Evolutionary conservation across 2,797 vertebrate genomes (phyloP).

Genomic region (Sebastes miniatus): DNA sequence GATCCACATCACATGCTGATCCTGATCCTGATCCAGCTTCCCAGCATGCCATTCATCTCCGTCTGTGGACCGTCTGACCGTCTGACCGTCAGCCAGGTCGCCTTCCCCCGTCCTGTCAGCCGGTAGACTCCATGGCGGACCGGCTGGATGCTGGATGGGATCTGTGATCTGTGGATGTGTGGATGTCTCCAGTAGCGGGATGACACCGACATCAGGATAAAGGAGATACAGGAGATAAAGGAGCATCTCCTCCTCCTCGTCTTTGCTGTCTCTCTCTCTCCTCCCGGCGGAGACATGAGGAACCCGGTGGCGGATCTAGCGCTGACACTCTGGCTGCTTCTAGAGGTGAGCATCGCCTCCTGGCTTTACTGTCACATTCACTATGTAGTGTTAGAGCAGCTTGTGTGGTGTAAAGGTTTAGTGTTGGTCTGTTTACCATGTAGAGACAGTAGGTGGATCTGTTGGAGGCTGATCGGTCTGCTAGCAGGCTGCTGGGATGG

Average conservation of each 20-base stretch:
- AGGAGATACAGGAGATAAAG: background rate
- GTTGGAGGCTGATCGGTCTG: background rate
- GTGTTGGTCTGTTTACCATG: background rate
- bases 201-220: slow-evolving; percentile 22
- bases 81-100: background rate
- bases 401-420: too few species aligned
- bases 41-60: slow-evolving; percentile 28
- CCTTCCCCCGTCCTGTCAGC: background rate
- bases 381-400: too few species aligned
- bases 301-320: slow-evolving; percentile 16
- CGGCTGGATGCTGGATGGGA: background rate
- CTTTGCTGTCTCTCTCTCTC: background rate
- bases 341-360: slow-evolving; percentile 51
- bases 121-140: background rate
- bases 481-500: background rate
- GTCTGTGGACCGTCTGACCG: background rate
- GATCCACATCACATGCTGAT: slow-evolving; percentile 11
- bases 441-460: background rate
- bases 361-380: too few species aligned
- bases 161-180: background rate
- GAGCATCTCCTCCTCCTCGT: slow-evolving; percentile 15
- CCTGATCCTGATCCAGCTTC: slow-evolving; percentile 17
- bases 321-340: slow-evolving; percentile 47
- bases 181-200: slow-evolving; percentile 10
- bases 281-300: slow-evolving; percentile 56